A percentile compares a stretch with the other conserved stretches of the same genome.
phyloP scores from a whole-genome alignment of 2,797 vertebrate genomes.

The Thaleichthys pacificus region DNA sequence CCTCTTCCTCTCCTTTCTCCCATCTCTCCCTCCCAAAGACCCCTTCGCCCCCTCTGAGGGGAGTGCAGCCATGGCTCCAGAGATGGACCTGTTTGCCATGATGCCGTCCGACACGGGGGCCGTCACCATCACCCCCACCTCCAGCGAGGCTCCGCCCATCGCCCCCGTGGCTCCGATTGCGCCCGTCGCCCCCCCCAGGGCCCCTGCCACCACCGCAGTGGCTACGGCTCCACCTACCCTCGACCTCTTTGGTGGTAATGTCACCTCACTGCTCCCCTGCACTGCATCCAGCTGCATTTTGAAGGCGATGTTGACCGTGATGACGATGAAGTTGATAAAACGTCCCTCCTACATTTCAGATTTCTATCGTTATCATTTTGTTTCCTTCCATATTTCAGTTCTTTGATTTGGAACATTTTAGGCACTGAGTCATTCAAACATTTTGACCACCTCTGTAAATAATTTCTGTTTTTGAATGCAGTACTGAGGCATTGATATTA shows the following conservation, averaged over 20 bases:
- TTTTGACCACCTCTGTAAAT: conserved; percentile 53
- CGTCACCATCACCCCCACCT: conserved; percentile 78
- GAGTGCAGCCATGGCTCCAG: conserved; percentile 88
- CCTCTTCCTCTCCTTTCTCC: conserved; percentile 7
- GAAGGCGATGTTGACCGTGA: conserved; percentile 30
- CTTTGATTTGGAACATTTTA: conserved; percentile 22
- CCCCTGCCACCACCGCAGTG: conserved; percentile 63
- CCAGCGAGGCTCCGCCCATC: conserved; percentile 29
- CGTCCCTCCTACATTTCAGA: conserved; percentile 55
- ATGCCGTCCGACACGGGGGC: conserved; percentile 86
- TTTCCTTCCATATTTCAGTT: conserved; percentile 32
- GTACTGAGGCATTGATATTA: neutral
- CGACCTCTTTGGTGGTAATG: conserved; percentile 99
- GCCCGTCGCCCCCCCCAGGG: conserved; percentile 33
- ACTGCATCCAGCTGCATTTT: conserved; percentile 64
- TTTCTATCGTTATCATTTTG: conserved; percentile 49
- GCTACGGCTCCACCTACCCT: conserved; percentile 82
- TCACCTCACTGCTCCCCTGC: conserved; percentile 65
- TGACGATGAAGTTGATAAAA: conserved; percentile 44
- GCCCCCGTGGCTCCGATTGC: too few relatives aligned
- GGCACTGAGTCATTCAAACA: conserved; percentile 54
- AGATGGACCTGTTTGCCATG: conserved; percentile 99
- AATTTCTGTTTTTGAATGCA: neutral
- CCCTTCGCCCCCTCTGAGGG: conserved; percentile 97
- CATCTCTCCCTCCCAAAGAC: conserved; percentile 79